Evolutionary conservation across 2,797 vertebrate species (phyloP).

Genomic region (Mus spretus): DNA sequence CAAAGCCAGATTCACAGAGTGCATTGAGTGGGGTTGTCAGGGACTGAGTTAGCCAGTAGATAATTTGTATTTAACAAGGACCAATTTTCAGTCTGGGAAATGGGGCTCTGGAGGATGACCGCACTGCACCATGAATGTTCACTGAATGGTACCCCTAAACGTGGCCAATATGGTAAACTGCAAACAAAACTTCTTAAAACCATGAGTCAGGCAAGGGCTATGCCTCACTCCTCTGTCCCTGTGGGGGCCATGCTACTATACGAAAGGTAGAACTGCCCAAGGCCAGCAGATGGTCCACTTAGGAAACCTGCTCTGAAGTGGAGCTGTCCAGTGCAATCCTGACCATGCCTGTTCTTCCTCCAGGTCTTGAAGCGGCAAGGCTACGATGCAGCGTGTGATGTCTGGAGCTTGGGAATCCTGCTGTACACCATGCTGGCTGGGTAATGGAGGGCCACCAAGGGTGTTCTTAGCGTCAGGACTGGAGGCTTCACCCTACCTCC

Average conservation of each 20-base stretch:
- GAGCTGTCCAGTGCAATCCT: background rate
- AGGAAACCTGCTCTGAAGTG: background rate
- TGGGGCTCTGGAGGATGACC: background rate
- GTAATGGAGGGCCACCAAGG: slow-evolving; percentile 83
- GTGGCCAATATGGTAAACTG: no score
- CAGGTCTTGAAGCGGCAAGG: slow-evolving; percentile 97
- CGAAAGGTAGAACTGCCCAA: no score
- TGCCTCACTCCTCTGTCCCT: background rate
- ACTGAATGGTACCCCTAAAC: no score
- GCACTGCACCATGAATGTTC: background rate
- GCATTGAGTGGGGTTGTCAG: background rate
- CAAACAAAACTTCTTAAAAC: background rate
- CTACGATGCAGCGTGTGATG: slow-evolving; percentile 98
- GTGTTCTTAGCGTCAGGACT: background rate
- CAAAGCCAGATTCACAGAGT: accelerated
- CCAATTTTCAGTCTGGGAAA: background rate
- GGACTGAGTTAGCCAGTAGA: background rate
- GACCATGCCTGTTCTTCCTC: accelerated
- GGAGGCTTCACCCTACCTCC: background rate
- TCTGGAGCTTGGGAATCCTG: slow-evolving; percentile 97
- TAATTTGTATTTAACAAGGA: background rate
- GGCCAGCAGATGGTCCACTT: background rate
- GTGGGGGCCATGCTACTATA: background rate
- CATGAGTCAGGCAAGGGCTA: background rate
- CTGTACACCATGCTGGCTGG: slow-evolving; percentile 98